A percentile compares a stretch with the other conserved stretches of the same genome.
Evolutionary conservation across 2,113 vertebrate genomes (phyloP).

Genomic region (Poecilia latipinna): DNA sequence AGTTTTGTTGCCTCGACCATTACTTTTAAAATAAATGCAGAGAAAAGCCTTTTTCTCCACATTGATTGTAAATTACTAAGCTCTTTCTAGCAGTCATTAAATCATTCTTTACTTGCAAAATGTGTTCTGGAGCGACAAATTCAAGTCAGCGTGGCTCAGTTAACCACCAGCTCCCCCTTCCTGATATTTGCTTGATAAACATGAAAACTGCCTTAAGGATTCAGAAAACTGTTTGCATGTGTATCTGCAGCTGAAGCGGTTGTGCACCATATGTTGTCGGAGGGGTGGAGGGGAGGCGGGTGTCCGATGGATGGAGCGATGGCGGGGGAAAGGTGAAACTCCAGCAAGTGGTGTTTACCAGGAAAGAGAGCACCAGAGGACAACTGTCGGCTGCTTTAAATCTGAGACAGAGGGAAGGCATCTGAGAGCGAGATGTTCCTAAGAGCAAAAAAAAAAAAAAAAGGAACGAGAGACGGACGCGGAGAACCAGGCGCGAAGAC

Average conservation of each 20-base stretch:
- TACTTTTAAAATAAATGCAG: background rate
- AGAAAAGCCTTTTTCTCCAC: background rate
- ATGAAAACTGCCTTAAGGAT: background rate
- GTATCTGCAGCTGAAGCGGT: constrained; percentile 12
- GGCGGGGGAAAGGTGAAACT: constrained; percentile 63
- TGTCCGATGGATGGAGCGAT: constrained; percentile 6
- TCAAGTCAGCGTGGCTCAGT: no score
- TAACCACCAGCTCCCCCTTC: background rate
- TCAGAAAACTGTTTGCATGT: background rate
- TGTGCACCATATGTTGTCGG: constrained; percentile 33
- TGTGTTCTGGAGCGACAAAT: background rate
- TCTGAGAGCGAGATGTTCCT: constrained; percentile 11
- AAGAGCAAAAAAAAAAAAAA: constrained; percentile 37
- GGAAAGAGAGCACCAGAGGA: constrained; percentile 52
- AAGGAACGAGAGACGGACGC: constrained; percentile 32
- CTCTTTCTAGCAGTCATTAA: no score
- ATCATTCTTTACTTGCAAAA: background rate
- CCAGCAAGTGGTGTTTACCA: constrained; percentile 68
- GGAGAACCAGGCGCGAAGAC: constrained; percentile 33
- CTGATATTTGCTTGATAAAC: background rate
- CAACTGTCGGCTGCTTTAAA: constrained; percentile 50
- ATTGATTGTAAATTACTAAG: background rate
- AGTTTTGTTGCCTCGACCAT: background rate
- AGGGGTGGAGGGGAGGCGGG: background rate
- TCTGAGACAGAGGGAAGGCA: constrained; percentile 38